phyloP scores from a whole-genome alignment of 2,888 invertebrate genomes.

The Cerastoderma edule region DNA sequence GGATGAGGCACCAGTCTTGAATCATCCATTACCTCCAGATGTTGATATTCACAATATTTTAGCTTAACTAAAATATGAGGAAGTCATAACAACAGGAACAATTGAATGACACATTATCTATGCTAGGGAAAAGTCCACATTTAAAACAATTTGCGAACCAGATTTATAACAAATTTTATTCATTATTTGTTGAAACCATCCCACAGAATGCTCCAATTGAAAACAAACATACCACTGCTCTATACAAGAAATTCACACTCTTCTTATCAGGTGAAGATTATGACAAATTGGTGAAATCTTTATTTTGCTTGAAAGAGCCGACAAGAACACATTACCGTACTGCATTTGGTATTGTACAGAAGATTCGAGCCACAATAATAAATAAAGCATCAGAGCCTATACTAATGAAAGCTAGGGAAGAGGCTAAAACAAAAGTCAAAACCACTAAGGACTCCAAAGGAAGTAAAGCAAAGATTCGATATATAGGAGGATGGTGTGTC shows the following conservation, averaged over 20 bases:
- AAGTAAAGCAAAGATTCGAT: constrained; percentile 35
- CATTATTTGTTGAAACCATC: too few species aligned
- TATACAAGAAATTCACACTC: not conserved
- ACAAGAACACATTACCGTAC: constrained; percentile 25
- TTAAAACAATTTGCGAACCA: too few species aligned
- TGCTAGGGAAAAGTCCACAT: too few species aligned
- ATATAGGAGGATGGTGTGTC: constrained; percentile 41
- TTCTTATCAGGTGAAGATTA: not conserved
- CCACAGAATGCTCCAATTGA: not conserved
- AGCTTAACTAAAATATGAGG: not conserved
- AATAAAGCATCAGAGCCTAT: constrained; percentile 15
- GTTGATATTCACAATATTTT: not conserved
- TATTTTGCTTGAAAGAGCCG: not conserved
- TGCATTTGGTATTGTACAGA: constrained; percentile 18
- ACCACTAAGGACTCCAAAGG: constrained; percentile 24
- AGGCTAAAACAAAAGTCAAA: constrained; percentile 7
- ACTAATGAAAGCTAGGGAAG: constrained; percentile 12
- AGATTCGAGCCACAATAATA: constrained; percentile 8
- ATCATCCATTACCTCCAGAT: not conserved
- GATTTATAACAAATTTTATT: too few species aligned
- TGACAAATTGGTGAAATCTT: not conserved
- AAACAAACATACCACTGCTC: not conserved
- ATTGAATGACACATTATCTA: too few species aligned
- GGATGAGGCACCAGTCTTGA: not conserved
- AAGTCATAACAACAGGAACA: not conserved